These are phyloP conservation scores for Holotrichia oblita DNA, from an alignment of 1,140 invertebrate genomes.

Conservation along the genomic window DNA sequence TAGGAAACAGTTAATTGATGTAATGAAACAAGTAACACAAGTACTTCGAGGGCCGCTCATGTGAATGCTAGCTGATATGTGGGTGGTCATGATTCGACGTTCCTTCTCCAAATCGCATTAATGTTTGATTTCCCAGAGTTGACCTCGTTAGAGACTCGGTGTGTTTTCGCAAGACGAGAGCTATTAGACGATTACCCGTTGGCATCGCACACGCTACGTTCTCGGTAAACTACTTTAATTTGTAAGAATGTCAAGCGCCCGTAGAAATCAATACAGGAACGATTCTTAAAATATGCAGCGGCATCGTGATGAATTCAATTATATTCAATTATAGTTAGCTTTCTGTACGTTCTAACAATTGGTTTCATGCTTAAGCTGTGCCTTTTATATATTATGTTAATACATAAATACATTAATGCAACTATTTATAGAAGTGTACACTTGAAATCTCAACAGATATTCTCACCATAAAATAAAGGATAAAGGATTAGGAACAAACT, in stretches of 20 bases:
- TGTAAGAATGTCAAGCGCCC: conserved; percentile 4
- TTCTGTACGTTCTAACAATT: too few relatives aligned
- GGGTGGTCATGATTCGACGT: conserved; percentile 12
- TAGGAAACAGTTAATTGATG: neutral
- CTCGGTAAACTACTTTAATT: conserved; percentile 1
- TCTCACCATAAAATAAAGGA: too few relatives aligned
- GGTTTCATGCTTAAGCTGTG: too few relatives aligned
- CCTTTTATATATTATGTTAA: too few relatives aligned
- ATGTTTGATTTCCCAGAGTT: neutral
- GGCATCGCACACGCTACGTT: neutral
- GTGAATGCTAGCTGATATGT: neutral
- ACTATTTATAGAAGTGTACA: too few relatives aligned
- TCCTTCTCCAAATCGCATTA: conserved; percentile 21
- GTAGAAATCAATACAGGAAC: neutral
- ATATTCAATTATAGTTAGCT: too few relatives aligned
- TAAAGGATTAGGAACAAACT: too few relatives aligned
- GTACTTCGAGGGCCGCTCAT: neutral
- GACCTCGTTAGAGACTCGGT: conserved; percentile 19
- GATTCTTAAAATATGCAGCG: neutral
- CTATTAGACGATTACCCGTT: conserved; percentile 13
- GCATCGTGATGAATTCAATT: neutral
- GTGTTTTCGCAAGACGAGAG: conserved; percentile 32
- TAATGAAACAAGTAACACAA: conserved; percentile 3
- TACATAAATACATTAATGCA: too few relatives aligned
- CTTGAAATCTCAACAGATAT: too few relatives aligned